Conservation (phyloP, 1,140 invertebrate species). For the Drosophila orosa region DNA sequence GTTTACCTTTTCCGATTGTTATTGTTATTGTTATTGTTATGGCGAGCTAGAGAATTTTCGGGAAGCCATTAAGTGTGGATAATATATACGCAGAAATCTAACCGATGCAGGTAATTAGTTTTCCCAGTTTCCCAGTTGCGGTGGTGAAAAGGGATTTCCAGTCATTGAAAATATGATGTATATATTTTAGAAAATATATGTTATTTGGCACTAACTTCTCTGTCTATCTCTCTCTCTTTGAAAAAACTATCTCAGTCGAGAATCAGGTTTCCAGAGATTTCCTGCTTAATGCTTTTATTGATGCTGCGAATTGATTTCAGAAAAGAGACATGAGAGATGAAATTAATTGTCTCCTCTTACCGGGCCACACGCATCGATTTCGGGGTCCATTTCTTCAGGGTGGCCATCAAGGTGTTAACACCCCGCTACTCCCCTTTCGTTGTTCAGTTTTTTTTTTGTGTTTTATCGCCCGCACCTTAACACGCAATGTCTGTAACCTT, state of each 20-base stretch:
- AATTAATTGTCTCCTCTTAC: constrained; percentile 73
- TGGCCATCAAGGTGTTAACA: constrained; percentile 36
- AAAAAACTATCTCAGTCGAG: neutral
- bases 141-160: neutral
- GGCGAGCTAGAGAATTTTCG: constrained; percentile 10
- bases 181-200: too few relatives aligned
- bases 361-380: constrained; percentile 36
- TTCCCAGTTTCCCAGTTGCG: neutral
- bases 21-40: constrained; percentile 29
- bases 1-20: constrained; percentile 25
- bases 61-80: constrained; percentile 27
- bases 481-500: constrained; percentile 25
- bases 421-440: neutral
- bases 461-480: constrained; percentile 33
- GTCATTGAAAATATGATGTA: too few relatives aligned
- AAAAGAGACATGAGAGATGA: constrained; percentile 37
- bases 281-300: constrained; percentile 57
- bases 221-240: neutral
- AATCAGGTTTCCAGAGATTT: constrained; percentile 61
- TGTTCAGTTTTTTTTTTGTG: neutral
- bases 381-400: constrained; percentile 10
- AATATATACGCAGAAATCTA: constrained; percentile 6
- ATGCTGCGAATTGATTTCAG: constrained; percentile 33
- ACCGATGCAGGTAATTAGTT: constrained; percentile 12
- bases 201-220: too few relatives aligned